These are phyloP conservation scores for Callocephalon fimbriatum DNA, from an alignment of 2,113 vertebrate genomes.

Conservation along the genomic window DNA sequence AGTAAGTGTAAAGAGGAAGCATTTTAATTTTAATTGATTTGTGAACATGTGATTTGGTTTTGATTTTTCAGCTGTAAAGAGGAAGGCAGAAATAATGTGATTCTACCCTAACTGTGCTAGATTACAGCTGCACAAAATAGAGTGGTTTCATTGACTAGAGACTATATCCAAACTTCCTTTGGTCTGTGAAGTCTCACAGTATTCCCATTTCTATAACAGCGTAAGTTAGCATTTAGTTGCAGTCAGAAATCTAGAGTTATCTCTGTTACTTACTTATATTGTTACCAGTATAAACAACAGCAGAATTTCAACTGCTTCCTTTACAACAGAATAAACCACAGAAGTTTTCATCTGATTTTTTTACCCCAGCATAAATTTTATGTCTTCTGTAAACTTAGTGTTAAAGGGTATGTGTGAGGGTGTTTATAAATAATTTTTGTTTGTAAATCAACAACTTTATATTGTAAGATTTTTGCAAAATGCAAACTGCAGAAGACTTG, in stretches of 20 bases:
- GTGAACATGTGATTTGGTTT: not conserved
- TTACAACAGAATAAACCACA: not conserved
- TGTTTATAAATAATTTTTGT: not conserved
- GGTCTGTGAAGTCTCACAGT: not conserved
- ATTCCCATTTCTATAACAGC: not conserved
- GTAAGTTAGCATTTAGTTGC: not conserved
- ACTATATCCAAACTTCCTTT: not conserved
- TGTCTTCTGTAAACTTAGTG: not conserved
- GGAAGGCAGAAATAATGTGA: not conserved
- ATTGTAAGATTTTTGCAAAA: not conserved
- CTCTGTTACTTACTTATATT: not conserved
- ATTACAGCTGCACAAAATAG: accelerated
- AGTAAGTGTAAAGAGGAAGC: not conserved
- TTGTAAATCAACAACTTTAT: not conserved
- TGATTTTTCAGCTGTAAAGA: not conserved
- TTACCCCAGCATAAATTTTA: not conserved
- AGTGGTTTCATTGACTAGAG: not conserved
- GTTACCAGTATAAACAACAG: not conserved
- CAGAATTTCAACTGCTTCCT: not conserved
- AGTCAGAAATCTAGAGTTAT: not conserved
- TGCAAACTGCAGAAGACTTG: not conserved
- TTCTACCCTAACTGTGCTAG: not conserved
- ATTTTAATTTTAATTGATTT: not conserved
- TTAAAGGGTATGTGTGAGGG: accelerated
- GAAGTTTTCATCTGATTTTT: not conserved